Evolutionary conservation across 1,140 invertebrate species (phyloP).

Genomic region (Ceratosolen fusciceps): DNA sequence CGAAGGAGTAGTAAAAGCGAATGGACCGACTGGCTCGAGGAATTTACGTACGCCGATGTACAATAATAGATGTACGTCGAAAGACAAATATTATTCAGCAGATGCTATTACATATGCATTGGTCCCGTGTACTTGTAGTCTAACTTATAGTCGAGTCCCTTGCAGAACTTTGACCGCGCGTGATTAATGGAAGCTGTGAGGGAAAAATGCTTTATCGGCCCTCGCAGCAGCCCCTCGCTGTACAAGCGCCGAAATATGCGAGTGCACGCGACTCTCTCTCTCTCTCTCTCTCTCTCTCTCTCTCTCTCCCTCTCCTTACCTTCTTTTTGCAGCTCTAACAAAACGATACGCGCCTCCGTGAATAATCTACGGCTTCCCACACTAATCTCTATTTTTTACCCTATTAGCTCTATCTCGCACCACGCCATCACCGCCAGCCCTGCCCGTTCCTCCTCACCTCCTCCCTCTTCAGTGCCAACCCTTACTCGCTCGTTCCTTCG

Average conservation of each 20-base stretch:
- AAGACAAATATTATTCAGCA: slow-evolving; percentile 49
- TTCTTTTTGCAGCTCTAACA: slow-evolving; percentile 22
- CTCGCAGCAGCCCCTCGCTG: no score
- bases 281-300: slow-evolving; percentile 9
- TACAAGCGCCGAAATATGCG: slow-evolving; percentile 31
- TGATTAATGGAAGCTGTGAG: slow-evolving; percentile 37
- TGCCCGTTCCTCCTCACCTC: neutral
- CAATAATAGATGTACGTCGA: no score
- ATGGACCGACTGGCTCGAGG: no score
- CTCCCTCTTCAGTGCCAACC: neutral
- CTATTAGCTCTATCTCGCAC: neutral
- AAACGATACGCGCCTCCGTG: slow-evolving; percentile 31
- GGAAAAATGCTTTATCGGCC: slow-evolving; percentile 41
- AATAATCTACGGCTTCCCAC: slow-evolving; percentile 41
- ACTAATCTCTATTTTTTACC: slow-evolving; percentile 6
- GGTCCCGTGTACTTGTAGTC: neutral
- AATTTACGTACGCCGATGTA: no score
- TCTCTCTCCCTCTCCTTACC: no score
- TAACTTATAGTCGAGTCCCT: neutral
- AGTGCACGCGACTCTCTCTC: slow-evolving; percentile 7
- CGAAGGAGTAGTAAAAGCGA: no score
- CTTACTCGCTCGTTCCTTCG: no score
- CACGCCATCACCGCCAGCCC: no score
- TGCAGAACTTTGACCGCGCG: neutral
- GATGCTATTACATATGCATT: slow-evolving; percentile 6